phyloP scores from a whole-genome alignment of 2,797 vertebrate genomes.

The Bucorvus abyssinicus region DNA sequence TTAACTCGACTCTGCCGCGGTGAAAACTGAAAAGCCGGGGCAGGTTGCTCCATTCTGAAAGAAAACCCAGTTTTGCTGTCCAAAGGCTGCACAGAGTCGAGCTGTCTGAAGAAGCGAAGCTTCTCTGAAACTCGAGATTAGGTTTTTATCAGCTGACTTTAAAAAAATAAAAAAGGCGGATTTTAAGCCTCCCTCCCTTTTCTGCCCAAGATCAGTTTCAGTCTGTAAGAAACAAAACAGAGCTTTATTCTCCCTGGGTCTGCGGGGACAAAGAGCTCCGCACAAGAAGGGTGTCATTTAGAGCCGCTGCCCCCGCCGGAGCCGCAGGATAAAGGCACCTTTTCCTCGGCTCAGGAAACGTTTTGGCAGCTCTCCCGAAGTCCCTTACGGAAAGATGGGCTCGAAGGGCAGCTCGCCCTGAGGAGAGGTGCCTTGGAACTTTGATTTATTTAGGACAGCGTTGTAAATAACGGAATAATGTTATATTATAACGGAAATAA shows the following conservation, averaged over 20 bases:
- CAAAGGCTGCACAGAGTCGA: background rate
- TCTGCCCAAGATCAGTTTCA: background rate
- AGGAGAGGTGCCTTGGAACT: background rate
- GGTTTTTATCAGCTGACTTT: conserved; percentile 11
- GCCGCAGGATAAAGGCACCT: background rate
- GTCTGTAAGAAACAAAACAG: background rate
- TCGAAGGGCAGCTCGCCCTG: background rate
- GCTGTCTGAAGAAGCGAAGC: background rate
- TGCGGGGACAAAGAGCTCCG: background rate
- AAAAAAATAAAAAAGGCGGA: background rate
- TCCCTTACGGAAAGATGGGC: background rate
- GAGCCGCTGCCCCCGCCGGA: background rate
- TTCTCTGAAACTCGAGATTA: background rate
- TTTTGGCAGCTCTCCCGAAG: background rate
- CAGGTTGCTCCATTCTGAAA: background rate
- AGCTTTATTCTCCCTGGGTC: background rate
- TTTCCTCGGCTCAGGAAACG: background rate
- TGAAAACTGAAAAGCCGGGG: background rate
- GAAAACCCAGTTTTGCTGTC: background rate
- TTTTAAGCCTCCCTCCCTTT: background rate
- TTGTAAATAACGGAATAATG: background rate
- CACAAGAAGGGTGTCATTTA: background rate
- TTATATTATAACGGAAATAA: background rate
- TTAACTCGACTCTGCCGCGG: background rate
- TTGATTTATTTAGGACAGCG: background rate